phyloP scores from a whole-genome alignment of 2,888 invertebrate species.

The Eilema caniola region DNA sequence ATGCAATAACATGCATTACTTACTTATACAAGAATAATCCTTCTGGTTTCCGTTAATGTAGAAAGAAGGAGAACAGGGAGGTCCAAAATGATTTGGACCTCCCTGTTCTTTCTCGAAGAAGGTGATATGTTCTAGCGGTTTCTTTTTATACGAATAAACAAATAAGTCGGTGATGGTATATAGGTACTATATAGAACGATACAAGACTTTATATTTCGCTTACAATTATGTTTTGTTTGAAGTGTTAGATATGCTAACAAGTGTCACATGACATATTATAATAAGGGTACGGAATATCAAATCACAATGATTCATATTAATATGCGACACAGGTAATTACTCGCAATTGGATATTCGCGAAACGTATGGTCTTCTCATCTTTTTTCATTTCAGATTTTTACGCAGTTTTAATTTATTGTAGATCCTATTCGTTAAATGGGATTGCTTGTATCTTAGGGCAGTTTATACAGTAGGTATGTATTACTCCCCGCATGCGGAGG shows the following conservation, averaged over 20 bases:
- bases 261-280: neutral
- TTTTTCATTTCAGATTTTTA: too few relatives aligned
- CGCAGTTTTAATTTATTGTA: too few relatives aligned
- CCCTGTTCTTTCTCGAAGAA: slow-evolving; percentile 17
- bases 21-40: slow-evolving; percentile 1
- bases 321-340: too few relatives aligned
- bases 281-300: neutral
- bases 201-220: neutral
- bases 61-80: too few relatives aligned
- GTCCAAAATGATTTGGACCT: neutral
- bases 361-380: too few relatives aligned
- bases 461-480: too few relatives aligned
- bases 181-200: too few relatives aligned
- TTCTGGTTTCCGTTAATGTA: slow-evolving; percentile 6
- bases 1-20: neutral
- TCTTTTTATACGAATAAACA: neutral
- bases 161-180: slow-evolving; percentile 1
- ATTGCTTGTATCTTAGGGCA: too few relatives aligned
- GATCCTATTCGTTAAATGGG: too few relatives aligned
- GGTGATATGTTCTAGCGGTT: neutral
- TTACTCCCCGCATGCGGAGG: too few relatives aligned
- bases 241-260: neutral
- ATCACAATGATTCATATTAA: neutral
- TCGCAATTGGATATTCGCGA: too few relatives aligned
- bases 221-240: neutral